Conservation (phyloP, 2,113 vertebrate genomes). For the Rhinogobius similis region DNA sequence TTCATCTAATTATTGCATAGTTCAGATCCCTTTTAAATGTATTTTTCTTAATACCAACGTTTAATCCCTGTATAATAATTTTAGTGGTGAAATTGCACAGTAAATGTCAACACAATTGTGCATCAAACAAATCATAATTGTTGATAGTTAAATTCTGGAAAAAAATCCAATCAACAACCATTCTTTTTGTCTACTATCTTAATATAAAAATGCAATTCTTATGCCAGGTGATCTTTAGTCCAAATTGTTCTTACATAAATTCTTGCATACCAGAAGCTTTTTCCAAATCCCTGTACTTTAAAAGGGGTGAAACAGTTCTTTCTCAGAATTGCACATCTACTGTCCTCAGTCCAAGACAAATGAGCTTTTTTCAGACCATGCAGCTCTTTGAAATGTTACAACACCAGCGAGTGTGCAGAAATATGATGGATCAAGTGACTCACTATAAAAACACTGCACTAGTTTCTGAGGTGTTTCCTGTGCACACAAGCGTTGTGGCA, state of each 20-base stretch:
- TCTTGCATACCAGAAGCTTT: neutral
- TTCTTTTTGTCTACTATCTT: too few relatives aligned
- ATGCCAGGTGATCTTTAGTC: neutral
- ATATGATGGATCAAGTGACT: neutral
- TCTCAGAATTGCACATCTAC: slow-evolving; percentile 1
- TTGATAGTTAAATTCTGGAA: too few relatives aligned
- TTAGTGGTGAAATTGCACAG: too few relatives aligned
- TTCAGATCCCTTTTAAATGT: neutral
- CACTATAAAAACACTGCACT: neutral
- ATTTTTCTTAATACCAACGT: neutral
- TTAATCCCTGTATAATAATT: too few relatives aligned
- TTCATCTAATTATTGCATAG: neutral
- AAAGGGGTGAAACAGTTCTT: neutral
- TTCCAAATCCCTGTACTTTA: neutral
- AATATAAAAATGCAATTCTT: neutral
- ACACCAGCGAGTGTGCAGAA: neutral
- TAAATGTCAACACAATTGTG: too few relatives aligned
- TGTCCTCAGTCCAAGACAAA: slow-evolving; percentile 7
- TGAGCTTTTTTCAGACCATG: neutral
- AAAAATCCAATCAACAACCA: too few relatives aligned
- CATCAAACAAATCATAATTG: too few relatives aligned
- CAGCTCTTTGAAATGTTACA: slow-evolving; percentile 4
- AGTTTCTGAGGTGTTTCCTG: slow-evolving; percentile 24
- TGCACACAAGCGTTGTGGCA: slow-evolving; percentile 33
- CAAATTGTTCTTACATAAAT: too few relatives aligned